These are phyloP conservation scores for Ataeniobius toweri DNA, from an alignment of 2,797 vertebrate species.

Conservation along the genomic window DNA sequence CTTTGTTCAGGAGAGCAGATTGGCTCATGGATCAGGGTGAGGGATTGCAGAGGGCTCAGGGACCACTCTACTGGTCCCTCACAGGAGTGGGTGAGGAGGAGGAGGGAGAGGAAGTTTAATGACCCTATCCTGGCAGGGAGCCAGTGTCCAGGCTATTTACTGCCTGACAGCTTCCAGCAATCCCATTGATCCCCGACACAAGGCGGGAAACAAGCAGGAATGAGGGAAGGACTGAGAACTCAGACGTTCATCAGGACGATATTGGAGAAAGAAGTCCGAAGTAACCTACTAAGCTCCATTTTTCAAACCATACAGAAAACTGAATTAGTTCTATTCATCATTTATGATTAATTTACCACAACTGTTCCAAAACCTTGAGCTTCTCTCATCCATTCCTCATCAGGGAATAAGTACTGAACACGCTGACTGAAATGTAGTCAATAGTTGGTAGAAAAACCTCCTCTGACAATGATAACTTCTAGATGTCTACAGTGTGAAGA, in stretches of 20 bases:
- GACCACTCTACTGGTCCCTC: constrained; percentile 14
- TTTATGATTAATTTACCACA: neutral
- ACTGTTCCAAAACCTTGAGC: too few relatives aligned
- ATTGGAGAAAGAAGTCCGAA: neutral
- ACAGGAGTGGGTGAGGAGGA: constrained; percentile 5
- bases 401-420: neutral
- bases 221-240: neutral
- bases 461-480: too few relatives aligned
- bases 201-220: constrained; percentile 12
- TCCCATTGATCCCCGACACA: constrained; percentile 64
- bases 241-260: neutral
- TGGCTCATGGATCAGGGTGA: constrained; percentile 41
- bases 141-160: constrained; percentile 67
- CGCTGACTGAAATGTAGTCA: too few relatives aligned
- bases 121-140: constrained; percentile 62
- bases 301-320: too few relatives aligned
- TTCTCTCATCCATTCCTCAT: neutral
- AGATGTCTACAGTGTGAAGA: too few relatives aligned
- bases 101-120: constrained; percentile 38
- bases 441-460: too few relatives aligned
- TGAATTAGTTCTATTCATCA: neutral
- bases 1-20: constrained; percentile 33
- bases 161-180: constrained; percentile 72
- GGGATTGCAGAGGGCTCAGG: constrained; percentile 7
- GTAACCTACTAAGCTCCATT: too few relatives aligned